phyloP scores from a whole-genome alignment of 1,140 invertebrate genomes.

The Dendroctonus ponderosae region DNA sequence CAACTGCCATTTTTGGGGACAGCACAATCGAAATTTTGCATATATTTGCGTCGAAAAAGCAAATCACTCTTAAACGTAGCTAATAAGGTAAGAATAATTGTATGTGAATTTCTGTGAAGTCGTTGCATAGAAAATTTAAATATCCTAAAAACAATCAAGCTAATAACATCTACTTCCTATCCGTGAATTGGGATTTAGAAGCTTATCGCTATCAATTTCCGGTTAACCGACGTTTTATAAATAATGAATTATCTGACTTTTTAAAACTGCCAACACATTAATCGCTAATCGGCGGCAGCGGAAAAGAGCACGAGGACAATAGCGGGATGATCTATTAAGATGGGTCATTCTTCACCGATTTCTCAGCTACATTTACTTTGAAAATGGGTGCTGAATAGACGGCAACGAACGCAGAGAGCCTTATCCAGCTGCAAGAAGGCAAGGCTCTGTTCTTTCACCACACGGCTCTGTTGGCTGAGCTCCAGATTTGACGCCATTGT shows the following conservation, averaged over 20 bases:
- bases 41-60: too few relatives aligned
- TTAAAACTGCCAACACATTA: constrained; percentile 49
- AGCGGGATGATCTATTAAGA: constrained; percentile 49
- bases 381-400: constrained; percentile 46
- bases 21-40: too few relatives aligned
- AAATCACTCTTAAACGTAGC: too few relatives aligned
- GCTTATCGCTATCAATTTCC: too few relatives aligned
- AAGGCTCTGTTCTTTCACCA: constrained; percentile 30
- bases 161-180: too few relatives aligned
- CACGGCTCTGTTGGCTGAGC: constrained; percentile 26
- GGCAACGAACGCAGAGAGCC: constrained; percentile 6
- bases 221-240: constrained; percentile 30
- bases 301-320: constrained; percentile 45
- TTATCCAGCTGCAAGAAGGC: constrained; percentile 27
- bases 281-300: constrained; percentile 48
- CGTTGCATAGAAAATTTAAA: too few relatives aligned
- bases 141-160: too few relatives aligned
- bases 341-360: constrained; percentile 51
- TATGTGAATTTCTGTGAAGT: too few relatives aligned
- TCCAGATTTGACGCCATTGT: constrained; percentile 7
- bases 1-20: too few relatives aligned
- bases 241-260: constrained; percentile 34
- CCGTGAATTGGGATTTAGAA: too few relatives aligned
- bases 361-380: constrained; percentile 52
- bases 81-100: too few relatives aligned